Percentiles rank a stretch among this genome's conserved stretches.
Conservation (phyloP, 2,888 invertebrate species). For the Beris morrisii region DNA sequence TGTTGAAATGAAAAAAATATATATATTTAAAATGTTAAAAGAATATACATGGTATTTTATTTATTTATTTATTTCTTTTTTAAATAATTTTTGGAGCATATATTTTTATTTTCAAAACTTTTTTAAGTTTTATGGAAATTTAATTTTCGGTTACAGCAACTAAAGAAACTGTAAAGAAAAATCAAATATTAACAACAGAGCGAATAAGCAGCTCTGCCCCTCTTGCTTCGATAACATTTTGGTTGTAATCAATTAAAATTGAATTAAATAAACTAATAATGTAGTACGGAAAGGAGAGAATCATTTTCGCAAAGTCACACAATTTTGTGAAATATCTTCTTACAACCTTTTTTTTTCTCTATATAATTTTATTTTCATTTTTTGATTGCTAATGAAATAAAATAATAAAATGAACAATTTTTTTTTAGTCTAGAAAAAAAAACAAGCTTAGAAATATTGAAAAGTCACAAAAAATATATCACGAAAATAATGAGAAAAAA, state of each 20-base stretch:
- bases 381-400: no score
- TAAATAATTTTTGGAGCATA: constrained; percentile 8
- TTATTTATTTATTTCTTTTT: constrained; percentile 34
- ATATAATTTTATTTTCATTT: constrained; percentile 3
- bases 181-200: constrained; percentile 39
- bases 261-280: neutral
- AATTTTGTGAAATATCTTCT: neutral
- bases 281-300: no score
- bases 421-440: constrained; percentile 29
- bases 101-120: constrained; percentile 14
- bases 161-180: constrained; percentile 42
- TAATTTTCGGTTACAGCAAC: neutral
- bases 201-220: constrained; percentile 37
- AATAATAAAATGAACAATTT: constrained; percentile 11
- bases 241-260: constrained; percentile 18
- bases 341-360: constrained; percentile 13
- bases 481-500: constrained; percentile 41
- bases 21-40: constrained; percentile 5
- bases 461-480: constrained; percentile 42
- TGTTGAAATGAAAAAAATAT: constrained; percentile 24
- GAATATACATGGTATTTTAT: constrained; percentile 34
- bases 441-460: constrained; percentile 43
- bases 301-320: no score
- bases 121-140: constrained; percentile 17
- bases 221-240: constrained; percentile 42